Base-by-base conservation (phyloP, 2,113 vertebrate species). In the Cygnus buccinator region DNA sequence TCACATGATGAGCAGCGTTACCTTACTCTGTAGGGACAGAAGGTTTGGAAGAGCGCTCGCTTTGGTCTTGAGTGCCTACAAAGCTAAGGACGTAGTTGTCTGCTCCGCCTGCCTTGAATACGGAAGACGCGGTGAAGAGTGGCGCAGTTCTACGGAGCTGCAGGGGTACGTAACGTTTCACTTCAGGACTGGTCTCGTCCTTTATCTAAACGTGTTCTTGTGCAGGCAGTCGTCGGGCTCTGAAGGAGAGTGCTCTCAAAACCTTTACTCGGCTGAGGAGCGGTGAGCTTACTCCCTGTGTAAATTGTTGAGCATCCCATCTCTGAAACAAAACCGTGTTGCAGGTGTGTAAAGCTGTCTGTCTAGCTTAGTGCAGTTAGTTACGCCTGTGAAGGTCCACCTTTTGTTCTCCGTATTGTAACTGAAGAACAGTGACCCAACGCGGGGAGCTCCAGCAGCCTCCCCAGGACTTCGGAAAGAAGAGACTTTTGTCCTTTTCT, bases 151-250 rank as follows among this genome's bases (percentile, higher is more conserved):
- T 29, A 18, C 52, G 17, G 68, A 85, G 75, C 90, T 71, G 61
- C 28, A 65, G 76, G 96, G 95, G 95, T 95, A 96, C 9, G 93
- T 94, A 87, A 80, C 5, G 48, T n/a, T 94, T 89, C 57, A 6
- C 79, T 91, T 59, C 48, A 10, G 76, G 39, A 11, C 62, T 41
- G 26, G 58, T 81, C 79, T 95, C 72, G 16, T 93, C 90, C 81
- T 79, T 90, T 94, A 41, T 39, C 63, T 85, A 11, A 80, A 3
- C 2, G 21, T 46, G n/a, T 9, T 87, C 50, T 1, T 48, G 44
- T 57, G 65, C 84, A 79, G 90, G 33, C 41, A n/a, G 37, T 1
- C 62, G 80, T 66, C 74, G 65, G 13, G 52, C 77, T 66, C 35
- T 5, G 8, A 86, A 84, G 57, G 37, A 79, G 54, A 15, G 35